Evolutionary conservation across 2,888 invertebrate genomes (phyloP), one percentile per base, ranked within the genome.

Genomic region (Sycophila texana): DNA sequence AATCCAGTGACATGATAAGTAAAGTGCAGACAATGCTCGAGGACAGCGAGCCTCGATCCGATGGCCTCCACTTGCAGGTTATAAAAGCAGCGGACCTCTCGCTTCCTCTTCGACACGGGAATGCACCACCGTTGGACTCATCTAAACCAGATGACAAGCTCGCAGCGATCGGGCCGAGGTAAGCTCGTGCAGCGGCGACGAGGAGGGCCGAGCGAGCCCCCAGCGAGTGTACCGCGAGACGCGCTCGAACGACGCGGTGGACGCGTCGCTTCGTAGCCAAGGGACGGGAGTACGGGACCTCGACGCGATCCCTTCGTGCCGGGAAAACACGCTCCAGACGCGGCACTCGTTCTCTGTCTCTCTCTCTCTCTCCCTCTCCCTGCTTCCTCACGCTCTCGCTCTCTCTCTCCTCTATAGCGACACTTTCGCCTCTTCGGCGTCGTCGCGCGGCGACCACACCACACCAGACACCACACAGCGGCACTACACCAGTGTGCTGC

Each of bases 381-480:
- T 39, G 10, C 12, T 47, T 13, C 18, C 26, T 20, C 61, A 30
- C n/a, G n/a, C 70, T 14, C 60, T 60, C 53, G 13, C 53, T 53
- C 53, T 51, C 51, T 51, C 51, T 14, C 57, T 5, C 22, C 26
- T 49, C 74, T 20, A 57, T 63, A 39, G 39, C 39, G 39, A 39
- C 39, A 39, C 39, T 39, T 39, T 39, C 39, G 39, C 39, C 39
- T 39, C 39, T 74, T 74, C 20, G 30, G 65, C 66, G 74, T 74
- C 74, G 65, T 74, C 66, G 66, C 66, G 74, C 74, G 66, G 49
- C 74, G 74, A 74, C 66, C 74, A 57, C 74, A 66, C 63, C 73
- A 63, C 39, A 7, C 10, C 66, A 49, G 55, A 63, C 49, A 39
- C 55, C 53, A 53, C 53, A 74, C 63, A 16, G 30, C 30, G 4